Conservation (phyloP, 2,888 invertebrate species). For the Lysandra bellargus region DNA sequence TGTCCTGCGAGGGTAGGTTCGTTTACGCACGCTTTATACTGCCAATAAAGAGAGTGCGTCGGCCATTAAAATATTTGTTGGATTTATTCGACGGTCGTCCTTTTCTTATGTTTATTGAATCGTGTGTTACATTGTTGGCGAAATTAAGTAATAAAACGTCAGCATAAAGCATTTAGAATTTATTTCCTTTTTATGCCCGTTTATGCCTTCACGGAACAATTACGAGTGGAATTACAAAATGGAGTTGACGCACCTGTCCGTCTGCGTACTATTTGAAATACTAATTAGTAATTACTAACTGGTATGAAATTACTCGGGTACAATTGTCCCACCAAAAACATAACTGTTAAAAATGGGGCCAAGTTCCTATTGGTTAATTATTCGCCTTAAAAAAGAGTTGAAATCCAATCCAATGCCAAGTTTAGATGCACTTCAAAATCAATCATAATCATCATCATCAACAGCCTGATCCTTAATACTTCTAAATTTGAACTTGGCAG, state of each 20-base stretch:
- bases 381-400: too few relatives aligned
- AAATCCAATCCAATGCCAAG: too few relatives aligned
- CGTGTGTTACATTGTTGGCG: conserved; percentile 65
- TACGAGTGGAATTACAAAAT: conserved; percentile 3
- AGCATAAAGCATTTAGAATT: conserved; percentile 28
- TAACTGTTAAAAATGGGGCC: too few relatives aligned
- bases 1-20: conserved; percentile 65
- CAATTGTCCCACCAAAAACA: neutral
- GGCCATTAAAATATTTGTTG: conserved; percentile 76
- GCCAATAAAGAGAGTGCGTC: conserved; percentile 73
- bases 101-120: conserved; percentile 70
- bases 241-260: neutral
- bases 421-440: too few relatives aligned
- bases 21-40: conserved; percentile 64
- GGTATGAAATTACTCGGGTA: conserved; percentile 35
- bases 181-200: conserved; percentile 25
- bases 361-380: too few relatives aligned
- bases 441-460: too few relatives aligned
- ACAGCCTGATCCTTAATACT: too few relatives aligned
- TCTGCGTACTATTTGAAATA: neutral
- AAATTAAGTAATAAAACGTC: conserved; percentile 52
- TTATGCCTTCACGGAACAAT: neutral
- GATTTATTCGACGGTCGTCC: conserved; percentile 74
- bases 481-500: too few relatives aligned
- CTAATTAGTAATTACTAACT: conserved; percentile 17